Percentiles rank a stretch among this genome's conserved stretches.
These are phyloP conservation scores for Clarias platycephalus DNA, from an alignment of 2,797 vertebrate species.

Conservation along the genomic window DNA sequence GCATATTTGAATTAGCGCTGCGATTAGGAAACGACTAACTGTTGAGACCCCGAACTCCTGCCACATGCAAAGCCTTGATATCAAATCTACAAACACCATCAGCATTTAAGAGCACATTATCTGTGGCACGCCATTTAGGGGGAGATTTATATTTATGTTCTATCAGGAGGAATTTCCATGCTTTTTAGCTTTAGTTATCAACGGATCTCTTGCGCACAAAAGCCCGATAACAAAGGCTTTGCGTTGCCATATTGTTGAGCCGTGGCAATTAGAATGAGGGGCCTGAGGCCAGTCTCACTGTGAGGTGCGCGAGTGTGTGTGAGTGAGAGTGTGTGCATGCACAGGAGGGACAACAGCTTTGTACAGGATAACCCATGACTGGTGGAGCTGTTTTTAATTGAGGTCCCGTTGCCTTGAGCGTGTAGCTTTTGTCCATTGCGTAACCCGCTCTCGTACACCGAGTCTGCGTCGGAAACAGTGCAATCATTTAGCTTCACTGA, in stretches of 20 bases:
- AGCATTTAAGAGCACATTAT: constrained; percentile 70
- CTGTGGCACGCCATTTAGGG: constrained; percentile 66
- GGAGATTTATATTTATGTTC: constrained; percentile 71
- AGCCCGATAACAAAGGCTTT: constrained; percentile 57
- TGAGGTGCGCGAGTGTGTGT: constrained; percentile 50
- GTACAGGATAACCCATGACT: constrained; percentile 57
- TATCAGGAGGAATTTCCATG: constrained; percentile 73
- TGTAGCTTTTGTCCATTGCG: constrained; percentile 47
- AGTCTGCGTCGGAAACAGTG: constrained; percentile 26
- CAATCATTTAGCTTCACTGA: neutral
- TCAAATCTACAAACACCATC: constrained; percentile 69
- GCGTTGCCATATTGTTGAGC: constrained; percentile 55
- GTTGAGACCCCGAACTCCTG: constrained; percentile 33
- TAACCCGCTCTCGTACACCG: constrained; percentile 45
- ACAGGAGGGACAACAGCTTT: constrained; percentile 53
- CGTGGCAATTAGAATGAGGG: constrained; percentile 55
- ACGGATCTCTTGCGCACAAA: constrained; percentile 57
- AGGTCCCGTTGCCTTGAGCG: constrained; percentile 59
- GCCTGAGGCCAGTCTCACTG: constrained; percentile 53
- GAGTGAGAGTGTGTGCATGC: constrained; percentile 36
- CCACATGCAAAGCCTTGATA: constrained; percentile 65
- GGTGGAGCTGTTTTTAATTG: constrained; percentile 59
- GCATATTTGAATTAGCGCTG: constrained; percentile 55
- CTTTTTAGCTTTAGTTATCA: constrained; percentile 70
- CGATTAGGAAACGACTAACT: constrained; percentile 53